phyloP scores from a whole-genome alignment of 2,113 vertebrate species.

The Aegithalos caudatus region DNA sequence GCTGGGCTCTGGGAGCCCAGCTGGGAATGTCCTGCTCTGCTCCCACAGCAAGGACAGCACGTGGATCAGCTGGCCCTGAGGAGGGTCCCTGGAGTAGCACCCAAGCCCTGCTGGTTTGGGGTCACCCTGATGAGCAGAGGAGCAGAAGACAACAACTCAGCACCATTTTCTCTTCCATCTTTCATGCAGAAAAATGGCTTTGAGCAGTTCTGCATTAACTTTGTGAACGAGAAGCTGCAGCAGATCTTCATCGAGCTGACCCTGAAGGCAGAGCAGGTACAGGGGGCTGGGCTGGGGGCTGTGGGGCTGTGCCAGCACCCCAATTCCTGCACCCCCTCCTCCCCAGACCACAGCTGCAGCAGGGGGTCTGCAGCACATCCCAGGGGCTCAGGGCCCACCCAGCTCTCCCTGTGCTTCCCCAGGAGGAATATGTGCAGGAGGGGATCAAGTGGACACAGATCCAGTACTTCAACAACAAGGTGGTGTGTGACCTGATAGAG shows the following conservation, averaged over 20 bases:
- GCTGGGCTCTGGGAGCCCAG: neutral
- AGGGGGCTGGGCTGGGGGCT: too few relatives aligned
- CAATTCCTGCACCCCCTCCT: neutral
- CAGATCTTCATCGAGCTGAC: slow-evolving; percentile 99
- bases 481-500: slow-evolving; percentile 97
- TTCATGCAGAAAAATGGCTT: slow-evolving; percentile 89
- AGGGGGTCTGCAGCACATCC: neutral
- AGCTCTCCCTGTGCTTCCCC: neutral
- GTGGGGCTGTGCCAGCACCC: neutral
- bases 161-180: neutral
- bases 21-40: neutral
- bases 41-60: neutral
- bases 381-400: rapidly evolving
- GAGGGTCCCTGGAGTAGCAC: neutral
- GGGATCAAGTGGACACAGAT: slow-evolving; percentile 97
- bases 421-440: slow-evolving; percentile 98
- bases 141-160: neutral
- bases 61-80: rapidly evolving
- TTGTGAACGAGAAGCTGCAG: slow-evolving; percentile 97
- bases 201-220: slow-evolving; percentile 99
- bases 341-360: rapidly evolving
- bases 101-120: neutral
- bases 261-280: slow-evolving; percentile 95
- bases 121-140: too few relatives aligned
- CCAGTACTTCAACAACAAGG: slow-evolving; percentile 98